Evolutionary conservation across 2,113 vertebrate species (phyloP).

Genomic region (Toxostoma redivivum): DNA sequence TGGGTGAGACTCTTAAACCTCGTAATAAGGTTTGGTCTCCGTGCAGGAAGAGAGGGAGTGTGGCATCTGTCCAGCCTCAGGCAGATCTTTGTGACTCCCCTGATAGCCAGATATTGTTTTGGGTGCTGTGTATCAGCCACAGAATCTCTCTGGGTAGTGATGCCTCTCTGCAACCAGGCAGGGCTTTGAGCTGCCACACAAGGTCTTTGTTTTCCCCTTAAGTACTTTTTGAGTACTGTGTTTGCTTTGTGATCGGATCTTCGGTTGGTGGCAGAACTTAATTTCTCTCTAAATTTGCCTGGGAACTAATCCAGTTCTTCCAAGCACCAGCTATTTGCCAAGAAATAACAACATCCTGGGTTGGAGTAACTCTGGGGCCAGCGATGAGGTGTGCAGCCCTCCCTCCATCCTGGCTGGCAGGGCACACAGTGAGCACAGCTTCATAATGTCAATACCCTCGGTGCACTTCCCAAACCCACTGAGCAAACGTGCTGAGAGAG

Average conservation of each 20-base stretch:
- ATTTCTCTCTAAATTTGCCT: background rate
- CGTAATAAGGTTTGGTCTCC: background rate
- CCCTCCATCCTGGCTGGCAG: background rate
- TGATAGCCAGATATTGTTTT: background rate
- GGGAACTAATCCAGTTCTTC: background rate
- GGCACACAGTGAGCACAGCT: background rate
- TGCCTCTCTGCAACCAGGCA: background rate
- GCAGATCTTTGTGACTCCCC: background rate
- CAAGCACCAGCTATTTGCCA: background rate
- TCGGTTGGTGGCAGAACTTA: background rate
- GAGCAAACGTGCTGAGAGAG: background rate
- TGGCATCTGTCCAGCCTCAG: background rate
- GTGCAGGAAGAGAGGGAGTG: background rate
- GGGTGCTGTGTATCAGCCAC: rapidly evolving
- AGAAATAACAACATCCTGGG: rapidly evolving
- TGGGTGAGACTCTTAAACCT: background rate
- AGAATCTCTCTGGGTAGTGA: background rate
- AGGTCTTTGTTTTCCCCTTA: rapidly evolving
- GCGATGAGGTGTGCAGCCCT: background rate
- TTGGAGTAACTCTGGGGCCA: background rate
- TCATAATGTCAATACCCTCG: background rate
- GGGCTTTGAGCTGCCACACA: background rate
- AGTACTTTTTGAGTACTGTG: background rate
- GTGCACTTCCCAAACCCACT: background rate
- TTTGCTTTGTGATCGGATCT: background rate